phyloP scores from a whole-genome alignment of 2,888 invertebrate species.

The Tenthredo mesomela region DNA sequence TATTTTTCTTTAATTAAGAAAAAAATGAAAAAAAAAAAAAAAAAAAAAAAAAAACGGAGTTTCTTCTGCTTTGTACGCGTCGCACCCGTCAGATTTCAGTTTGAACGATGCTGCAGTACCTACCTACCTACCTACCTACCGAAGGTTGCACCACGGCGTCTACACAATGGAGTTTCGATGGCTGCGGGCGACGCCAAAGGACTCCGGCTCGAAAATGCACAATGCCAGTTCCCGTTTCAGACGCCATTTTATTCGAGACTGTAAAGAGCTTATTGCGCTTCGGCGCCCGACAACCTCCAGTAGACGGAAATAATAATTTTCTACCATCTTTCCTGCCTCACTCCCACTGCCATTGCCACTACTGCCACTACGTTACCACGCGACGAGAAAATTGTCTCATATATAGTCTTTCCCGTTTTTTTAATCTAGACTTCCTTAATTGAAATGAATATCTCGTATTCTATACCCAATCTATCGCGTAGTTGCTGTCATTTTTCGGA shows the following conservation, averaged over 20 bases:
- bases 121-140: conserved; percentile 10
- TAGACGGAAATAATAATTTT: conserved; percentile 34
- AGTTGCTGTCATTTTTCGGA: too few relatives aligned
- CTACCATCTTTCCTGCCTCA: not conserved
- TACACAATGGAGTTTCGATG: conserved; percentile 28
- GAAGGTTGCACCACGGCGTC: conserved; percentile 4
- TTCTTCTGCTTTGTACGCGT: not conserved
- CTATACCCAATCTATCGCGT: not conserved
- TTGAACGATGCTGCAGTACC: conserved; percentile 9
- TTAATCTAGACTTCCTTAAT: not conserved
- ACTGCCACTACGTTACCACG: not conserved
- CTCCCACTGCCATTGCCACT: not conserved
- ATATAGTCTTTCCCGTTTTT: not conserved
- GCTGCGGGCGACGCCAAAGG: conserved; percentile 41
- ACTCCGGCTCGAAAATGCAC: conserved; percentile 26
- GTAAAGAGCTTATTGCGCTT: conserved; percentile 34
- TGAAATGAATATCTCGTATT: not conserved
- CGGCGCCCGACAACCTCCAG: conserved; percentile 3
- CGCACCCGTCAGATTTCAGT: conserved; percentile 18
- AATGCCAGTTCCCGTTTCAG: conserved; percentile 39
- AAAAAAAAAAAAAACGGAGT: too few relatives aligned
- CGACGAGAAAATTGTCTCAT: not conserved
- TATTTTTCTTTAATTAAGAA: not conserved
- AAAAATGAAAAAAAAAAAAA: not conserved
- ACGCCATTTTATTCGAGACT: conserved; percentile 36